Evolutionary conservation across 2,797 vertebrate species (phyloP).

Genomic region (Sebastes vulpes): DNA sequence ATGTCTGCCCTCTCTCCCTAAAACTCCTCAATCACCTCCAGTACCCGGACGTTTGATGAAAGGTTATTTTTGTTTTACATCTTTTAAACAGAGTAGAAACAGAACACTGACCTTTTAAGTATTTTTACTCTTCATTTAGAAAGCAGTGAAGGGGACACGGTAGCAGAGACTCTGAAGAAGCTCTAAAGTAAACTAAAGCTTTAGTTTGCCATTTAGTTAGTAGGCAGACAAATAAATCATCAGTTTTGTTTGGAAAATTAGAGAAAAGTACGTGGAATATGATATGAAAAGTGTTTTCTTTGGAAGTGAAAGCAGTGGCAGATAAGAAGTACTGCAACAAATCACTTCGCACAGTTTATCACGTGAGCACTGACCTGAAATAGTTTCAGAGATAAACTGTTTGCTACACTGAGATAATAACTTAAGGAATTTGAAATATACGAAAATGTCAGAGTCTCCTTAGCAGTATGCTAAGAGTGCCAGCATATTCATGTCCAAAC

Average conservation of each 20-base stretch:
- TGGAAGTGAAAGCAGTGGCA: constrained; percentile 20
- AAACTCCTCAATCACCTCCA: constrained; percentile 32
- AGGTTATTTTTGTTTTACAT: constrained; percentile 20
- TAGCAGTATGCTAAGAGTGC: background rate
- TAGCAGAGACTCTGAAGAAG: constrained; percentile 12
- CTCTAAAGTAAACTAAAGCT: constrained; percentile 33
- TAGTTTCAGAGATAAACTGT: constrained; percentile 37
- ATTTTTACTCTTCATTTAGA: constrained; percentile 19
- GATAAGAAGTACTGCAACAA: constrained; percentile 42
- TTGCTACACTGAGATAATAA: constrained; percentile 5
- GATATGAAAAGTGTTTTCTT: constrained; percentile 39
- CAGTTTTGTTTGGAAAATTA: constrained; percentile 25
- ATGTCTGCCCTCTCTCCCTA: constrained; percentile 1
- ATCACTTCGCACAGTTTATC: constrained; percentile 12
- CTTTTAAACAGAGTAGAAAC: constrained; percentile 26
- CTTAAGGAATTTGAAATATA: background rate
- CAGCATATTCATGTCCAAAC: background rate
- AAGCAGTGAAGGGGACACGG: constrained; percentile 3
- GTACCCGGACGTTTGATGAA: background rate
- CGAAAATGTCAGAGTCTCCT: background rate
- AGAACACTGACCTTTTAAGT: constrained; percentile 19
- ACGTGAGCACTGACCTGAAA: constrained; percentile 38
- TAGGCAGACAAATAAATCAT: constrained; percentile 40
- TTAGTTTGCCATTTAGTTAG: constrained; percentile 3
- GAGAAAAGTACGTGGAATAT: constrained; percentile 10